A percentile compares a stretch with the other conserved stretches of the same genome.
Conservation (phyloP, 2,113 vertebrate genomes). For the Phalacrocorax aristotelis region DNA sequence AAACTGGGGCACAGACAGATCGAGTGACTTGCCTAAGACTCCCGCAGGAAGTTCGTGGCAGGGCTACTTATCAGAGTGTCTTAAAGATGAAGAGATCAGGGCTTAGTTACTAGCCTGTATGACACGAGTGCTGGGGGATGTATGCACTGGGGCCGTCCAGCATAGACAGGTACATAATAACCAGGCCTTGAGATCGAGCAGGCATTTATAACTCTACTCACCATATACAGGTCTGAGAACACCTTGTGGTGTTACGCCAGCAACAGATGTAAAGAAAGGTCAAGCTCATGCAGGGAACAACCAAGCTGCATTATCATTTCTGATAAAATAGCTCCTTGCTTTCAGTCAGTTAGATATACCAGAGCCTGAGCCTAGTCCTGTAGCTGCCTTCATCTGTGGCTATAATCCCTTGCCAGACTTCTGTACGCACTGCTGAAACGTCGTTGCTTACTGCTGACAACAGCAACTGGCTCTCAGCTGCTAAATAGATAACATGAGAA, state of each 20-base stretch:
- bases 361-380: background rate
- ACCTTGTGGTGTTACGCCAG: accelerated
- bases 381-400: background rate
- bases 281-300: background rate
- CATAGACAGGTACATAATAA: background rate
- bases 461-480: background rate
- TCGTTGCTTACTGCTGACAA: background rate
- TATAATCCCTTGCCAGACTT: background rate
- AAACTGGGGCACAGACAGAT: constrained; percentile 46
- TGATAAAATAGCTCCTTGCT: background rate
- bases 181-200: background rate
- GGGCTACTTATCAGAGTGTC: background rate
- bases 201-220: background rate
- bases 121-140: background rate
- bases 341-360: background rate
- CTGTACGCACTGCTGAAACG: background rate
- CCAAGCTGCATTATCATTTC: background rate
- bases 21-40: background rate
- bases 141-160: background rate
- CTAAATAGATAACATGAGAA: background rate
- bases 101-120: background rate
- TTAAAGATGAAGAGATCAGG: background rate
- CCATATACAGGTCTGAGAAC: background rate
- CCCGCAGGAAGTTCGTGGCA: background rate
- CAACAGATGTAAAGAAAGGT: background rate